A percentile compares a stretch with the other conserved stretches of the same genome.
Evolutionary conservation across 2,888 invertebrate genomes (phyloP).

Genomic region (Pollenia angustigena): DNA sequence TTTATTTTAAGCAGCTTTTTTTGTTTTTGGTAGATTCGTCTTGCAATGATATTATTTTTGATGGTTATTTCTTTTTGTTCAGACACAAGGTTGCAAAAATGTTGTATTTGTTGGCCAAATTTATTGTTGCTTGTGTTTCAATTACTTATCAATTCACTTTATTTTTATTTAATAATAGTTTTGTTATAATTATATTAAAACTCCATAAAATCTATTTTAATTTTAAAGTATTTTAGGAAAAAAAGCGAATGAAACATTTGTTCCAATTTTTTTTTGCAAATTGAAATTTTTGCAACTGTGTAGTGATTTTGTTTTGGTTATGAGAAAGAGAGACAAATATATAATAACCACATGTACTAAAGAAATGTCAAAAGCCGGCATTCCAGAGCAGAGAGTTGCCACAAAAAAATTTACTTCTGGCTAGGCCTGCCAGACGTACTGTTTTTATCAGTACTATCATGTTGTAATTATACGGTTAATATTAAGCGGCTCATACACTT

Average conservation of each 20-base stretch:
- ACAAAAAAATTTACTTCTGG: neutral
- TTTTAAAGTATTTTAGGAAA: conserved; percentile 2
- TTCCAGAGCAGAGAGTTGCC: neutral
- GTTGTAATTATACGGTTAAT: no score
- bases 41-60: conserved; percentile 61
- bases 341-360: neutral
- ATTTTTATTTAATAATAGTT: neutral
- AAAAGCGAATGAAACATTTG: neutral
- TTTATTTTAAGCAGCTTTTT: conserved; percentile 38
- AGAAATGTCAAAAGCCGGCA: conserved; percentile 45
- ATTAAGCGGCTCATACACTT: no score
- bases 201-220: neutral
- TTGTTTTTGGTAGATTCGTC: conserved; percentile 42
- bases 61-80: conserved; percentile 60
- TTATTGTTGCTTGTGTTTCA: neutral
- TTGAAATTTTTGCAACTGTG: conserved; percentile 73
- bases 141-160: neutral
- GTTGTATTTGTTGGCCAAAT: neutral
- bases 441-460: no score
- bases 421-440: no score
- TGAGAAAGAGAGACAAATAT: conserved; percentile 26
- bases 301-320: conserved; percentile 67
- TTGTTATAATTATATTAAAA: neutral
- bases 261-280: conserved; percentile 12
- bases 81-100: conserved; percentile 65